These are phyloP conservation scores for Lepetodrilus schrolli DNA, from an alignment of 2,888 invertebrate species.

Conservation along the genomic window DNA sequence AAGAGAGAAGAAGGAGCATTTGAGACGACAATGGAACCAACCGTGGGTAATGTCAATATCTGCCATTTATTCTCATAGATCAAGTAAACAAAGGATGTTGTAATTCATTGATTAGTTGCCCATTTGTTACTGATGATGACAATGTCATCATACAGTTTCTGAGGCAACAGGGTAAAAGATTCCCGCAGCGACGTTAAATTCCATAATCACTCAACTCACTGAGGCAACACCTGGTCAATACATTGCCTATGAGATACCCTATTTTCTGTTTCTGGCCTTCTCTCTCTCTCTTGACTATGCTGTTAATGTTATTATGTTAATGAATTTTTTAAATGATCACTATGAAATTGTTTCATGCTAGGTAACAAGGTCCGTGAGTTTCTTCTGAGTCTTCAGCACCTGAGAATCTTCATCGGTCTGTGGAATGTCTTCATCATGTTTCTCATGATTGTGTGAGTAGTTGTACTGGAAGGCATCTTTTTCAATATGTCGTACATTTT, in stretches of 20 bases:
- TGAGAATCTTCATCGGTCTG: slow-evolving; percentile 76
- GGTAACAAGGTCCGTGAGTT: slow-evolving; percentile 76
- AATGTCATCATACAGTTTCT: too few species aligned
- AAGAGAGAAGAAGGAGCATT: slow-evolving; percentile 52
- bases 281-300: not conserved
- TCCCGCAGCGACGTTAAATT: too few species aligned
- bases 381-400: slow-evolving; percentile 74
- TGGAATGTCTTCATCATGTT: slow-evolving; percentile 77
- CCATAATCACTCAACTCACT: too few species aligned
- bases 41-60: slow-evolving; percentile 54
- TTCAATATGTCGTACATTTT: too few species aligned
- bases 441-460: slow-evolving; percentile 77
- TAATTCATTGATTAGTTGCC: too few species aligned
- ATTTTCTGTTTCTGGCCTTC: not conserved
- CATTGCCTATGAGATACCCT: not conserved
- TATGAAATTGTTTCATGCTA: slow-evolving; percentile 31
- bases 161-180: too few species aligned
- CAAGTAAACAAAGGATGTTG: too few species aligned
- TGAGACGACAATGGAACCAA: slow-evolving; percentile 49
- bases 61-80: too few species aligned
- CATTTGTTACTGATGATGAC: too few species aligned
- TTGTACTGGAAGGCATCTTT: too few species aligned
- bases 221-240: too few species aligned
- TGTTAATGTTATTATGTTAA: not conserved
- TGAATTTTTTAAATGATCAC: not conserved